phyloP scores from a whole-genome alignment of 2,888 invertebrate species.

The Tetheella fluctuosa region DNA sequence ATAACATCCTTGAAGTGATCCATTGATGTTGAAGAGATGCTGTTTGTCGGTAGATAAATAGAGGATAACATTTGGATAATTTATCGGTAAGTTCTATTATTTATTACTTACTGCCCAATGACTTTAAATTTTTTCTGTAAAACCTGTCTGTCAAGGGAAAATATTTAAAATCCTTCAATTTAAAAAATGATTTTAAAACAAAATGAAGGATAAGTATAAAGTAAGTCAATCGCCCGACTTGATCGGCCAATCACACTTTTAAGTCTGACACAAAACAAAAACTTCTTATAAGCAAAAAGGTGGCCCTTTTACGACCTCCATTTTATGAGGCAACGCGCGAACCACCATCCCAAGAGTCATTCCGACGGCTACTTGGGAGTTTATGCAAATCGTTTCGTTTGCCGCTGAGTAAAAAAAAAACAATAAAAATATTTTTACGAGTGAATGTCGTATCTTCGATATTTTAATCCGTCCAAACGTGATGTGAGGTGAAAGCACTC shows the following conservation, averaged over 20 bases:
- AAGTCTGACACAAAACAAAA: slow-evolving; percentile 45
- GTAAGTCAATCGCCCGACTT: slow-evolving; percentile 3
- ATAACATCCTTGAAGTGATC: too few species aligned
- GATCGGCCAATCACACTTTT: slow-evolving; percentile 43
- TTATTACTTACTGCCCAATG: too few species aligned
- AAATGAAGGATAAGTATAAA: not conserved
- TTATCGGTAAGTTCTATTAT: too few species aligned
- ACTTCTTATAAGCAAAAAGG: slow-evolving; percentile 62
- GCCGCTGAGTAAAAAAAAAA: slow-evolving; percentile 57
- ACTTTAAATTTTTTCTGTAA: not conserved
- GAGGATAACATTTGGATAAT: too few species aligned
- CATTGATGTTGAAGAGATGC: too few species aligned
- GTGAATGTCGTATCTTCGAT: slow-evolving; percentile 51
- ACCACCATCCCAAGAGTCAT: slow-evolving; percentile 46
- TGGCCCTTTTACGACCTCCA: slow-evolving; percentile 73
- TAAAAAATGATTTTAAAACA: not conserved
- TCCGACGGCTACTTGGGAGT: slow-evolving; percentile 70
- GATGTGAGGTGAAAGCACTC: slow-evolving; percentile 56
- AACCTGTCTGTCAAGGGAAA: not conserved
- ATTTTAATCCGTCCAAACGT: slow-evolving; percentile 52
- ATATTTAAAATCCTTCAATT: not conserved
- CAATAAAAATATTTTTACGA: slow-evolving; percentile 49
- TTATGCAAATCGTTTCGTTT: slow-evolving; percentile 66
- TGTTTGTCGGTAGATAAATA: too few species aligned
- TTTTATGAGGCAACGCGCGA: slow-evolving; percentile 64